Base-by-base conservation (phyloP, 2,888 invertebrate species). In the Aspidiotus destructor region DNA sequence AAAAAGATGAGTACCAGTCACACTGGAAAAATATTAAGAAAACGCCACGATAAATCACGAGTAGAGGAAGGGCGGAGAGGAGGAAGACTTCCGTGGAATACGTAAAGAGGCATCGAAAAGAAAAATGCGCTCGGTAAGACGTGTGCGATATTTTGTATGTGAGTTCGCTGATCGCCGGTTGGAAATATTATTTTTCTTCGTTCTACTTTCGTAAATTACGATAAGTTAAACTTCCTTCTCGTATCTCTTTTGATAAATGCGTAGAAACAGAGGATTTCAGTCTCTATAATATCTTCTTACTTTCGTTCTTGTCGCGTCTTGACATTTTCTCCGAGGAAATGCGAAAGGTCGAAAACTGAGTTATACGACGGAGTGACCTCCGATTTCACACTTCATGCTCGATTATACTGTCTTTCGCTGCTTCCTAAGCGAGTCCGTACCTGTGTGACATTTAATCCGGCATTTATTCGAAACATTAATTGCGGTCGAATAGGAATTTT, bases 311-410 rank as follows among this genome's bases (percentile, higher is more conserved):
- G 28, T 28, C 28, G 28, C 28, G 28, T 28, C 28, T 28, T 28
- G 28, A 28, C 28, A 28, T 48, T 48, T 48, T 48, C 48, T 48
- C n/a, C 58, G 48, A 48, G 55, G 41, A 53, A 42, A 64, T 54
- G 53, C 55, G 48, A 44, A 65, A 58, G 65, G 57, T 64, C 60
- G 57, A 58, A 65, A 48, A 65, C 54, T 54, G 54, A 54, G 55
- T 64, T 64, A 28, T 28, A 65, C 58, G 65, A 65, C 42, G 42
- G 55, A 55, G 55, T 65, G 65, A 65, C 65, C 65, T 65, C 44
- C 42, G 58, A 65, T 65, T 65, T 65, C 58, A 65, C 58, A 65
- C 65, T 65, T 65, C 65, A 65, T 58, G 65, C 65, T 65, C 57
- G 58, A 48, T 58, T 44, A 44, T 60, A 28, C 48, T 48, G 48